A percentile compares a stretch with the other conserved stretches of the same genome.
Evolutionary conservation across 1,140 invertebrate genomes (phyloP).

Genomic region (Micrasema minimum): DNA sequence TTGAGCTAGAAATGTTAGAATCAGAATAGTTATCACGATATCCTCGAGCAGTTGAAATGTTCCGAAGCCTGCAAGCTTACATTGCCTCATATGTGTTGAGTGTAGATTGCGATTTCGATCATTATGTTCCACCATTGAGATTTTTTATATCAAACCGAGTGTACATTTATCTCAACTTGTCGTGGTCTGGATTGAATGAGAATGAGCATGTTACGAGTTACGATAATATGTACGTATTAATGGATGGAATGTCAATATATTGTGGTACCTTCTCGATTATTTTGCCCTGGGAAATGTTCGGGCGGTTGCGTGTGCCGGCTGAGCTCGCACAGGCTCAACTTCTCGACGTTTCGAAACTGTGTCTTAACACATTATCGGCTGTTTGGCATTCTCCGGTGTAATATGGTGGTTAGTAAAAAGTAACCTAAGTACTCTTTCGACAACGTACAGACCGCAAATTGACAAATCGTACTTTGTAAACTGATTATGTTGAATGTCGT

Average conservation of each 20-base stretch:
- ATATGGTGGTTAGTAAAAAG: constrained; percentile 16
- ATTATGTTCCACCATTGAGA: constrained; percentile 27
- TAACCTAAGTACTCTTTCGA: neutral
- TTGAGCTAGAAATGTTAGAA: too few relatives aligned
- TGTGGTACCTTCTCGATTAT: constrained; percentile 29
- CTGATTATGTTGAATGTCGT: constrained; percentile 6
- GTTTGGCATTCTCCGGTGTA: constrained; percentile 15
- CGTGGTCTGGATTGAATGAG: constrained; percentile 27
- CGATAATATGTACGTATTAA: constrained; percentile 4
- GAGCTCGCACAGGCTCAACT: neutral
- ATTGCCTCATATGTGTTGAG: constrained; percentile 8
- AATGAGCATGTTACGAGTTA: constrained; percentile 12
- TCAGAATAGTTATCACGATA: too few relatives aligned
- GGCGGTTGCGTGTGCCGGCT: neutral
- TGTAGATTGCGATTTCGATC: constrained; percentile 24
- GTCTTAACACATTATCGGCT: neutral
- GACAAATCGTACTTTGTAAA: constrained; percentile 7
- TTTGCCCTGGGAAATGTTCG: constrained; percentile 33
- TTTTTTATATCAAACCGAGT: constrained; percentile 23
- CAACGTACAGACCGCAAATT: constrained; percentile 19
- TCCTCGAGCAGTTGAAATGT: constrained; percentile 8
- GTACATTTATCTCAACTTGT: constrained; percentile 32
- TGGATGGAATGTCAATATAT: constrained; percentile 37
- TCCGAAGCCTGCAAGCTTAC: constrained; percentile 16
- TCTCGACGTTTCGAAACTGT: constrained; percentile 24